Base-by-base conservation (phyloP, 23 tunicate genomes). In the Halocynthia roretzi region DNA sequence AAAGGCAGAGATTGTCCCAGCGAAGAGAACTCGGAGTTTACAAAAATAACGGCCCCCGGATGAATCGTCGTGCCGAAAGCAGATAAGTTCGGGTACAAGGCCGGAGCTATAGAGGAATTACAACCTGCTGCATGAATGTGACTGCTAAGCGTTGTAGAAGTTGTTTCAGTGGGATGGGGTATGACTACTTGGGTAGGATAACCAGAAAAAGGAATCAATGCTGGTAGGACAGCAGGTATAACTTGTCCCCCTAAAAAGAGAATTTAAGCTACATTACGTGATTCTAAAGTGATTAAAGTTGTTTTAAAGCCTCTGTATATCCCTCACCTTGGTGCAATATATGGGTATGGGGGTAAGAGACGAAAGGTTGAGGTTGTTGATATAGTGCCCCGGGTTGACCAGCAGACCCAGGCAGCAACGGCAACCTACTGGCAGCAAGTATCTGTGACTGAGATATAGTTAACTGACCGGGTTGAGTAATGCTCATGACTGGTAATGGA, bases 311-410 rank as follows among this genome's bases (percentile, higher is more conserved):
- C 44, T 31, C 44, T 31, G 44, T 31, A 31, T 31, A 31, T 31
- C 4, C 17, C n/a, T 58, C 31, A 65, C 70, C 70, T 6, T 65
- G 70, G 1, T 65, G 70, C 22, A 65, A 40, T 48, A 65, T 20
- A 65, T 65, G 70, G 22, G 70, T 65, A 10, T 9, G 48, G 5
- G 70, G 70, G 19, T 65, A 65, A 9, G 22, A 48, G 9, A 65
- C 48, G 0, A 65, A 40, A 10, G 70, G n/a, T 65, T 65, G 44
- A 31, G 44, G 70, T 65, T 65, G 70, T 65, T 65, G 70, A 11
- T 8, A 9, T 65, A 20, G 70, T 0, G 19, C 22, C 70, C 70
- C 31, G 22, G 70, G 31, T 20, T 65, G 63, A 14, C 17, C 17
- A 15, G 44, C 44, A 31, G 44, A 31, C 44, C 44, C 44, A 31